Evolutionary conservation across 2,113 vertebrate species (phyloP), one percentile per base, ranked within the genome.

Genomic region (Toxostoma redivivum): DNA sequence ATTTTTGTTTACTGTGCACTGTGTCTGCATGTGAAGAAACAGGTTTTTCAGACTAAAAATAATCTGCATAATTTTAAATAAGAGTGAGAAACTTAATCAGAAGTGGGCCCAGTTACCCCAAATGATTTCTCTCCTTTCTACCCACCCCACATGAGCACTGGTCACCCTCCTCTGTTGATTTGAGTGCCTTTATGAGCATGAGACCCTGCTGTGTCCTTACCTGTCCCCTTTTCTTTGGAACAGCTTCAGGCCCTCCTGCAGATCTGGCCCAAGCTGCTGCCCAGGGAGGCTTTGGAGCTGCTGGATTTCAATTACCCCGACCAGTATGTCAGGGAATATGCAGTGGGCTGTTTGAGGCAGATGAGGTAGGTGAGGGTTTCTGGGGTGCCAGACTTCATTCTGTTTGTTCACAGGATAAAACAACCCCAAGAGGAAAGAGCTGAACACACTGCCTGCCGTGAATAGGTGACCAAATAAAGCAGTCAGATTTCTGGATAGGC

Each of bases 301-400:
- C 96, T 99, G 95, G 99, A 99, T 97, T 99, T 99, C 91, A 99
- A 99, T 97, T 99, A 99, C 88, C 99, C 99, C 11, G 99, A 99
- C 97, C 99, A 99, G 96, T 99, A 99, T 1, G 99, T 99, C 82
- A 96, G 99, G 96, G 99, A 99, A 76, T 99, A 99, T 47, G 99
- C 99, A 44, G 99, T 99, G 90, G 6, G 96, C 42, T 99, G 99
- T 92, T 98, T 99, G 72, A 97, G 86, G 56, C 98, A 99, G 54
- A 99, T 99, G 99, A 99, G 99, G 99, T 99, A 33, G 37, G 81
- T 33, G 35, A 11, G 51, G 54, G 4, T 62, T 83, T 44, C 51
- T 74, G 62, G 38, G 31, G 15, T 62, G 24, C 40, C 45, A 73
- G 47, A 22, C 28, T 56, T 30, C 8, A 0, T 80, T 65, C 35